Evolutionary conservation across 2,797 vertebrate genomes (phyloP).

Genomic region (Liasis olivaceus): DNA sequence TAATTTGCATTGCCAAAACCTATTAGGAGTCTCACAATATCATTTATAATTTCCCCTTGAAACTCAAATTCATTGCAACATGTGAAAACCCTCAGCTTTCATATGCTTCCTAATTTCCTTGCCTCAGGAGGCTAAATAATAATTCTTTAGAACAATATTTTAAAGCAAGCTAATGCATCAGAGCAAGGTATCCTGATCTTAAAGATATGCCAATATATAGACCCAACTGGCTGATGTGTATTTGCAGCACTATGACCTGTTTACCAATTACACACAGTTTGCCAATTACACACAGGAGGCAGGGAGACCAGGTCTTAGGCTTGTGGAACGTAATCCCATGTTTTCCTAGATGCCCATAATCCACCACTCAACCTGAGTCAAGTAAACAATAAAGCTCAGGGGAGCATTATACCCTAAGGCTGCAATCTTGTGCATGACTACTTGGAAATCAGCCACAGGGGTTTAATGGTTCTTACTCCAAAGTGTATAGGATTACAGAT

Average conservation of each 20-base stretch:
- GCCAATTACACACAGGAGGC: neutral
- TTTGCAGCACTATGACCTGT: neutral
- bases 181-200: neutral
- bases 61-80: neutral
- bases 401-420: neutral
- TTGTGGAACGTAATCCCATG: neutral
- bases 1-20: neutral
- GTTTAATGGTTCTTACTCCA: neutral
- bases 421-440: neutral
- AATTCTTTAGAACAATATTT: neutral
- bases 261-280: neutral
- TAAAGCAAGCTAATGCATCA: neutral
- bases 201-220: neutral
- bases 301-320: no score
- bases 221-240: neutral
- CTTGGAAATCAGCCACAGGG: neutral
- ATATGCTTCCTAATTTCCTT: neutral
- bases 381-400: neutral
- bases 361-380: neutral
- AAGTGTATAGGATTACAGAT: neutral
- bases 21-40: neutral
- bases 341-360: neutral
- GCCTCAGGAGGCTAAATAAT: neutral
- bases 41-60: constrained; percentile 14
- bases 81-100: neutral